Evolutionary conservation across 2,888 invertebrate species (phyloP).

Genomic region (Meteorus colon): DNA sequence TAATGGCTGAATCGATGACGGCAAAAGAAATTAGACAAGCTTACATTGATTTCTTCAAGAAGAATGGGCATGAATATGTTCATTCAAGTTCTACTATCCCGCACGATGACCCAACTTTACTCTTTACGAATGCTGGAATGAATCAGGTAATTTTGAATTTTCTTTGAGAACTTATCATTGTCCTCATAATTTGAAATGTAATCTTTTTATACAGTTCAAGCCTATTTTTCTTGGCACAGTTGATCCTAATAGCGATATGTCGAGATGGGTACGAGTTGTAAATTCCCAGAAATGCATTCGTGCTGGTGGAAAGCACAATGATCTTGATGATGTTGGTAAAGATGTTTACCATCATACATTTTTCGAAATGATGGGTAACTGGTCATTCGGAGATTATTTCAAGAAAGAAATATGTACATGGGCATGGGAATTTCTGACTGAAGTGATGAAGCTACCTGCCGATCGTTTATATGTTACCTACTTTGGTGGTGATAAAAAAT

Average conservation of each 20-base stretch:
- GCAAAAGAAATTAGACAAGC: constrained; percentile 88
- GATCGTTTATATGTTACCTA: constrained; percentile 98
- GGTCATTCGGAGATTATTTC: constrained; percentile 99
- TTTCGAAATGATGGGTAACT: constrained; percentile 99
- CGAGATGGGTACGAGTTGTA: constrained; percentile 89
- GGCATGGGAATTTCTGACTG: constrained; percentile 98
- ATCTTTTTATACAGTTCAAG: constrained; percentile 82
- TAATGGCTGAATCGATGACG: constrained; percentile 77
- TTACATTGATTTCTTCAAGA: constrained; percentile 93
- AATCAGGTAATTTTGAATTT: constrained; percentile 81
- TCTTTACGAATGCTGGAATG: constrained; percentile 99
- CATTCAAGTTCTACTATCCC: constrained; percentile 99
- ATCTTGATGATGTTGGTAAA: constrained; percentile 99
- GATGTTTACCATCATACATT: constrained; percentile 99
- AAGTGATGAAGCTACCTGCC: constrained; percentile 83
- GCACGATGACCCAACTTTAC: constrained; percentile 95
- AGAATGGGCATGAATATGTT: constrained; percentile 92
- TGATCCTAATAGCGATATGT: constrained; percentile 97
- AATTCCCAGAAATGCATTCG: constrained; percentile 99
- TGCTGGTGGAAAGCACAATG: constrained; percentile 99
- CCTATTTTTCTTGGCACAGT: constrained; percentile 97
- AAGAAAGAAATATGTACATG: constrained; percentile 96
- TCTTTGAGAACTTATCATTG: not conserved
- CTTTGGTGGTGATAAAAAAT: constrained; percentile 92
- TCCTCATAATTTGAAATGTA: constrained; percentile 16